Conservation (phyloP, 1,140 invertebrate species). For the Eriocheir sinensis region DNA sequence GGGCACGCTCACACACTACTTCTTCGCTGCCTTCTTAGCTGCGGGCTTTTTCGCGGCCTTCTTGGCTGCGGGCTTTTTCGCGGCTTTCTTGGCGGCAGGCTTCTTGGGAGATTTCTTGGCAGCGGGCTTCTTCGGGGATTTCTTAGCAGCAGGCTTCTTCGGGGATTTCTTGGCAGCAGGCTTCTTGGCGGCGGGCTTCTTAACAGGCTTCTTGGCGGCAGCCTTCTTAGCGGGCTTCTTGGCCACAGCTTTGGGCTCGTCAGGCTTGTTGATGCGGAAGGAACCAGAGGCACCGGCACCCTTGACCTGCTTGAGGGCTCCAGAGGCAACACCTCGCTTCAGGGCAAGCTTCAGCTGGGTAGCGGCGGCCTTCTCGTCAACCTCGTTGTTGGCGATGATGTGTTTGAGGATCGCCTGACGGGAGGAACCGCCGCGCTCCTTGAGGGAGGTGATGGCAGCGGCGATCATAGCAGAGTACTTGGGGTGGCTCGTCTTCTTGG, state of each 20-base stretch:
- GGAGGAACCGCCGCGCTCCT: conserved; percentile 67
- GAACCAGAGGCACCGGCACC: conserved; percentile 70
- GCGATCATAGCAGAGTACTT: conserved; percentile 65
- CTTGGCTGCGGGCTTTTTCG: conserved; percentile 51
- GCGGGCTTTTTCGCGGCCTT: conserved; percentile 37
- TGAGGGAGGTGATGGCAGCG: conserved; percentile 54
- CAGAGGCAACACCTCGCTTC: conserved; percentile 48
- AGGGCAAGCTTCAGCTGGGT: conserved; percentile 70
- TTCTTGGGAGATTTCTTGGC: conserved; percentile 57
- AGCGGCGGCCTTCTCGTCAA: conserved; percentile 56
- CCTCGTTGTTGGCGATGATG: conserved; percentile 59
- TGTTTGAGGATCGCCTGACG: conserved; percentile 71
- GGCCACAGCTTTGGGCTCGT: not conserved
- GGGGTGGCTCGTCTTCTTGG: conserved; percentile 79
- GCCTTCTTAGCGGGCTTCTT: conserved; percentile 41
- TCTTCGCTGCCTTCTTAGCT: conserved; percentile 40
- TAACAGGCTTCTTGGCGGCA: conserved; percentile 42
- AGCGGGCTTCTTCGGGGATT: conserved; percentile 50
- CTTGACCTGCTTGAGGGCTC: conserved; percentile 64
- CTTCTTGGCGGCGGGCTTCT: conserved; percentile 34
- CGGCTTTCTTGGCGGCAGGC: conserved; percentile 42
- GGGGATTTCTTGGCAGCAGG: conserved; percentile 54
- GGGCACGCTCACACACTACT: not conserved
- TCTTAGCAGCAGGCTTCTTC: conserved; percentile 64
- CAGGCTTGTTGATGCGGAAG: conserved; percentile 65